These are phyloP conservation scores for Prolemur simus DNA, from an alignment of 2,113 vertebrate species.

Conservation along the genomic window DNA sequence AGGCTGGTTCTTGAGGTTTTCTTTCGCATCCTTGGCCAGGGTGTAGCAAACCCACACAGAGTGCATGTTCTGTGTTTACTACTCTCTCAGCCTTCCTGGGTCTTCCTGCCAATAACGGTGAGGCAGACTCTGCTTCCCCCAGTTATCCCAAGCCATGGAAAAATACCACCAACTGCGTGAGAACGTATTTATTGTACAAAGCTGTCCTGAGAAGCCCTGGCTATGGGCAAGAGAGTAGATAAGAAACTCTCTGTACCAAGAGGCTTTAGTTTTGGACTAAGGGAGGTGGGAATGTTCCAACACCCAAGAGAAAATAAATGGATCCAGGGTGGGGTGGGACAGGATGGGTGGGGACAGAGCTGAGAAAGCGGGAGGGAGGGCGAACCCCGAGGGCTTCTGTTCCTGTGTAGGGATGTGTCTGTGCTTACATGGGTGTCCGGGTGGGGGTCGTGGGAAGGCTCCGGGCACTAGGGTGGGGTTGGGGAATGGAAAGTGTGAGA, in stretches of 20 bases:
- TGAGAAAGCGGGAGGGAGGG: background rate
- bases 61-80: background rate
- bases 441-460: background rate
- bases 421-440: background rate
- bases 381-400: background rate
- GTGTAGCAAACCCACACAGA: background rate
- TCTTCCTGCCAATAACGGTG: background rate
- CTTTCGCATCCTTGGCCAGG: background rate
- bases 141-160: background rate
- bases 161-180: fast-evolving
- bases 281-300: background rate
- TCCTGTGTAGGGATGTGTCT: background rate
- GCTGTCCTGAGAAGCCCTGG: background rate
- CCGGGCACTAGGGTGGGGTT: background rate
- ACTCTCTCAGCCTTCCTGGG: background rate
- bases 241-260: background rate
- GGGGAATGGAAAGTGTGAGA: background rate
- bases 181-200: background rate
- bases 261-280: background rate
- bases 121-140: background rate
- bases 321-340: background rate
- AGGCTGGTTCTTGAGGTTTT: background rate
- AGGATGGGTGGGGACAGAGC: background rate
- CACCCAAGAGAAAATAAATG: background rate
- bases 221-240: background rate